Percentiles rank a stretch among this genome's conserved stretches.
These are phyloP conservation scores for Prionailurus bengalensis DNA, from an alignment of 2,113 vertebrate species.

Conservation along the genomic window DNA sequence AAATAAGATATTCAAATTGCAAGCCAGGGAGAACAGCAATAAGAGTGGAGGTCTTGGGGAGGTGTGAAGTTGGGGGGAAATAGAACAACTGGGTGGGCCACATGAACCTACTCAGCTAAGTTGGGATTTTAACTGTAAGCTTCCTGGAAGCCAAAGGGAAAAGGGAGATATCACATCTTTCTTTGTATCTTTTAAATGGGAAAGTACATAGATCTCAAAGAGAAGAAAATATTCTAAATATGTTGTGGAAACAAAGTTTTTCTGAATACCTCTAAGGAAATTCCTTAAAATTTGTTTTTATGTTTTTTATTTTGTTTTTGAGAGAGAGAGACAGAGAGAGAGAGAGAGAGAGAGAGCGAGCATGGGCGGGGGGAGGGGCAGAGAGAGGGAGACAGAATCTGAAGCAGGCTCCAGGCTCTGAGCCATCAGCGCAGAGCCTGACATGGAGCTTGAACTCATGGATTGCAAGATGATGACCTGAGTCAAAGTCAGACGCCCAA, in stretches of 20 bases:
- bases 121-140: not conserved
- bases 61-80: too few relatives aligned
- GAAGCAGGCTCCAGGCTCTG: too few relatives aligned
- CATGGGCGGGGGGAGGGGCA: too few relatives aligned
- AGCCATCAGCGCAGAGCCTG: too few relatives aligned
- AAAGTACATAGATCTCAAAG: not conserved
- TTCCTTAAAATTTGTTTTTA: not conserved
- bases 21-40: conserved; percentile 3
- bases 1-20: conserved; percentile 19
- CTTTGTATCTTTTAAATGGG: conserved; percentile 36
- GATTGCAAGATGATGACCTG: too few relatives aligned
- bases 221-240: not conserved
- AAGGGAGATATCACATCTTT: not conserved
- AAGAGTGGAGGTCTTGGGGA: not conserved
- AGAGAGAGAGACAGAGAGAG: too few relatives aligned
- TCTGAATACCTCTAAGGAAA: not conserved
- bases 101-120: not conserved
- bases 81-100: not conserved
- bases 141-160: not conserved
- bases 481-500: too few relatives aligned
- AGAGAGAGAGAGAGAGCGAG: rapidly evolving
- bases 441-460: too few relatives aligned
- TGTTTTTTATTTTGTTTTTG: too few relatives aligned
- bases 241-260: not conserved
- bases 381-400: too few relatives aligned